A percentile compares a stretch with the other conserved stretches of the same genome.
These are phyloP conservation scores for Deroplatys truncata DNA, from an alignment of 2,888 invertebrate species.

Conservation along the genomic window DNA sequence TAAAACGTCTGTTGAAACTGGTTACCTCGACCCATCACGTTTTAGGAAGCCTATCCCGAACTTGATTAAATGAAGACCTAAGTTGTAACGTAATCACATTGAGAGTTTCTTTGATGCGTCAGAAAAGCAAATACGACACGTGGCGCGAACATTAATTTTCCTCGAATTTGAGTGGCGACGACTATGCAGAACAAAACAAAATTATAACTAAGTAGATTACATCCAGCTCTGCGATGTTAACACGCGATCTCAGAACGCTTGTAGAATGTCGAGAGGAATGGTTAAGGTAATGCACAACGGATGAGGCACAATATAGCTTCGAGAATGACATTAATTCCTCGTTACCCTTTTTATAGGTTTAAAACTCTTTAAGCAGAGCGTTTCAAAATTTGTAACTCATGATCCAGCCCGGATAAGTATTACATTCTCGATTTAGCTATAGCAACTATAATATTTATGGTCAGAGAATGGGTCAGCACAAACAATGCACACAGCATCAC, in stretches of 20 bases:
- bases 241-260: neutral
- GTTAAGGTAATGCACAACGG: neutral
- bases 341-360: neutral
- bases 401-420: too few species aligned
- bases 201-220: neutral
- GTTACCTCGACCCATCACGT: too few species aligned
- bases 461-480: too few species aligned
- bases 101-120: neutral
- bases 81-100: too few species aligned
- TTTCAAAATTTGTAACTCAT: too few species aligned
- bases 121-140: neutral
- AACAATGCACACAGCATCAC: too few species aligned
- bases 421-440: too few species aligned
- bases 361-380: neutral
- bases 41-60: too few species aligned
- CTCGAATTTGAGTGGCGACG: neutral
- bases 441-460: too few species aligned
- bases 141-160: neutral
- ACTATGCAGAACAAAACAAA: neutral
- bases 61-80: too few species aligned
- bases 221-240: neutral
- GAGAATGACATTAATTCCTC: neutral
- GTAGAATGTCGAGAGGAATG: neutral
- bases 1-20: too few species aligned
- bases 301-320: neutral